Evolutionary conservation across 30 jellyfish, hydroid and myxozoan species (phyloP).

Genomic region (Aurelia aurita complex sp. Pacific): DNA sequence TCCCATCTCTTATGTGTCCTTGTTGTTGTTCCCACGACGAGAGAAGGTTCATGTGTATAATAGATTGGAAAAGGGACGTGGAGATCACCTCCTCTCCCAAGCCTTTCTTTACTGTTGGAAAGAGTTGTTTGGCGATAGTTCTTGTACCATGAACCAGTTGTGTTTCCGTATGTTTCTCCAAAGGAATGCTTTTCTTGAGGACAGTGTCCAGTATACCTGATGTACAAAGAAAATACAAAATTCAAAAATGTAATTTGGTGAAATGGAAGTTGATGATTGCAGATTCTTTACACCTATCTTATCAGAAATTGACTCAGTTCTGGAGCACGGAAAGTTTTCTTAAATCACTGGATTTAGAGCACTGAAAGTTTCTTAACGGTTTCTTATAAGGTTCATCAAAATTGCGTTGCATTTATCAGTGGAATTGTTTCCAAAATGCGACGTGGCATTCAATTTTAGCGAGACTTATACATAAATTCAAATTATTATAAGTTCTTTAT

Average conservation of each 20-base stretch:
- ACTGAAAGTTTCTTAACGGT: too few species aligned
- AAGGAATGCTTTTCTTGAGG: constrained; percentile 56
- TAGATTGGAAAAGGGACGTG: constrained; percentile 58
- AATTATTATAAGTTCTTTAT: too few species aligned
- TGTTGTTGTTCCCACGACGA: constrained; percentile 59
- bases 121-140: constrained; percentile 34
- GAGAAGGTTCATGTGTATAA: constrained; percentile 65
- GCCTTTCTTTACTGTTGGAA: constrained; percentile 46
- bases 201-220: constrained; percentile 74
- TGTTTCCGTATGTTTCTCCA: constrained; percentile 74
- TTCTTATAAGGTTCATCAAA: neutral
- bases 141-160: constrained; percentile 34
- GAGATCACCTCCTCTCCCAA: constrained; percentile 63
- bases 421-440: too few species aligned
- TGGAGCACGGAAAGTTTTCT: neutral
- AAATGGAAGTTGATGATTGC: too few species aligned
- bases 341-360: too few species aligned
- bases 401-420: too few species aligned
- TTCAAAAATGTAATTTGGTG: too few species aligned
- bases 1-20: constrained; percentile 66
- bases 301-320: neutral
- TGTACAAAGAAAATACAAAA: neutral
- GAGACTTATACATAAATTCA: too few species aligned
- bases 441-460: too few species aligned
- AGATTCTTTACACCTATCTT: neutral